Percentiles rank a stretch among this genome's conserved stretches.
These are phyloP conservation scores for Actinernus sp. DNA, from an alignment of 92 coral and sea anemone genomes.

Conservation along the genomic window DNA sequence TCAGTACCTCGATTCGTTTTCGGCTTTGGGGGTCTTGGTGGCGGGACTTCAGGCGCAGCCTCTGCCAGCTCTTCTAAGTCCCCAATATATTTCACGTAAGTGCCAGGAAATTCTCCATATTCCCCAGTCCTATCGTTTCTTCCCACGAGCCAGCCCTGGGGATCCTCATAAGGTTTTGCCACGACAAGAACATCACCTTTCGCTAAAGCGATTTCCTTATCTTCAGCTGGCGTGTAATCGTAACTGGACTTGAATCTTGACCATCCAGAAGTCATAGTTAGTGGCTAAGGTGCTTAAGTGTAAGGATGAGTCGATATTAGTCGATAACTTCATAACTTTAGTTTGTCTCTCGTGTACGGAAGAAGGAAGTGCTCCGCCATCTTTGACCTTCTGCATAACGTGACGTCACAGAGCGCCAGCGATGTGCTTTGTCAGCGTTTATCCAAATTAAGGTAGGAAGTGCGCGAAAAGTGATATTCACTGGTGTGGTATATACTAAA, in stretches of 20 bases:
- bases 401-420: slow-evolving; percentile 55
- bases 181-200: slow-evolving; percentile 81
- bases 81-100: slow-evolving; percentile 83
- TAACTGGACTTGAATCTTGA: slow-evolving; percentile 78
- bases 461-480: too few species aligned
- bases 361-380: slow-evolving; percentile 34
- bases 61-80: slow-evolving; percentile 65
- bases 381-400: slow-evolving; percentile 6
- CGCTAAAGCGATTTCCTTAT: slow-evolving; percentile 76
- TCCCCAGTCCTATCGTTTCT: slow-evolving; percentile 77
- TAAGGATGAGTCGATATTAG: too few species aligned
- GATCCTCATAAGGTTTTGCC: slow-evolving; percentile 70
- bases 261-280: slow-evolving; percentile 81
- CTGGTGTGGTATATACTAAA: too few species aligned
- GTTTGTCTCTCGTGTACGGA: not conserved
- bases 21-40: slow-evolving; percentile 35
- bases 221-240: slow-evolving; percentile 71
- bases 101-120: slow-evolving; percentile 92
- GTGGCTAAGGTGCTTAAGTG: too few species aligned
- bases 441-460: too few species aligned
- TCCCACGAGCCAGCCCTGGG: slow-evolving; percentile 81
- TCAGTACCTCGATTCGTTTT: not conserved
- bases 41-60: slow-evolving; percentile 38
- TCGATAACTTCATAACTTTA: not conserved
- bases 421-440: too few species aligned